Evolutionary conservation across 2,888 invertebrate species (phyloP), one percentile per base, ranked within the genome.

Genomic region (Caenorhabditis sp.): DNA sequence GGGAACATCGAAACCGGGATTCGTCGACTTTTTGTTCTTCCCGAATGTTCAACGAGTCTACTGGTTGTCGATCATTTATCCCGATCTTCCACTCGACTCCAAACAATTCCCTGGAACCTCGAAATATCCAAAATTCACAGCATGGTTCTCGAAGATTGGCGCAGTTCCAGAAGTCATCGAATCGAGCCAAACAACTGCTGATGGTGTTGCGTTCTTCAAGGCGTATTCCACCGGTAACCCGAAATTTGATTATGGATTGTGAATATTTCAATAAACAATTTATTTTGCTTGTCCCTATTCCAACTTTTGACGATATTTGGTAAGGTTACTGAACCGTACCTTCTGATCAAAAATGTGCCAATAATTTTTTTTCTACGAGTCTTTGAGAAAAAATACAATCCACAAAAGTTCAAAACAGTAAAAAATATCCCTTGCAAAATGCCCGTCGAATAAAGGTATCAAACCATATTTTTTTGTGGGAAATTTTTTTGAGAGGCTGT

Each of bases 1-100:
- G 26, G 83, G 72, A 49, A 71, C 36, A 5, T 61, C 67, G 0
- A 67, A 61, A 8, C 72, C 72, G 8, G 72, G 72, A 57, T 72
- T 50, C 50, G 72, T 65, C 50, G 72, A 72, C 64, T 72, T 67
- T 31, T 67, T 72, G 57, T 24, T 67, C 53, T 72, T 21, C 58
- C 72, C 72, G 54, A 67, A 72, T 64, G 24, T 65, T 50, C 67
- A 72, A 61, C 64, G 72, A 4, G 54, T 49, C 19, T 64, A 19
- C 43, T 72, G 72, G 72, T 31, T 43, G 4, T 19, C 71, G 2
- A 66, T 66, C 31, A 37, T 60, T 37, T 43, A 61, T 3, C 26
- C 59, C 1, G 58, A 66, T 5, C 58, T 63, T 23, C 71, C 71
- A 31, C 24, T 71, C 0, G n/a, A 54, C 12, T n/a, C 63, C 6